Percentiles rank a stretch among this genome's conserved stretches.
These are phyloP conservation scores for Drosophila nigricruria DNA, from an alignment of 2,888 invertebrate species.

Conservation along the genomic window DNA sequence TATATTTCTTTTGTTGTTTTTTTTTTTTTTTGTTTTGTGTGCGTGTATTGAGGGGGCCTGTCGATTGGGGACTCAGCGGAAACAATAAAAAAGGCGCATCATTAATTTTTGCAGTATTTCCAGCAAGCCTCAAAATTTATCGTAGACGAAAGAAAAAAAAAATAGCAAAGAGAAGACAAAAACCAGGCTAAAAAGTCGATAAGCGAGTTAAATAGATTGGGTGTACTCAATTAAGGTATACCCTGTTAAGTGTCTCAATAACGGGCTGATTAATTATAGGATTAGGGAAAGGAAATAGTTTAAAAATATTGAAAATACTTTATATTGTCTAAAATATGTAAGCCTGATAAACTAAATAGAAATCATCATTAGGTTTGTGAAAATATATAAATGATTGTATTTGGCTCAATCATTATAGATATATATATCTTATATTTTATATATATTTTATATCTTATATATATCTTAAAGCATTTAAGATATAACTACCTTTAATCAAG, in stretches of 20 bases:
- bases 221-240: constrained; percentile 18
- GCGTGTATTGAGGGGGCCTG: not conserved
- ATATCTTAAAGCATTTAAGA: not conserved
- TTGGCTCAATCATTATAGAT: no score
- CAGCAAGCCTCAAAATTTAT: constrained; percentile 60
- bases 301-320: not conserved
- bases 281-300: not conserved
- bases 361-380: no score
- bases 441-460: no score
- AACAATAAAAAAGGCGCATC: constrained; percentile 69
- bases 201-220: constrained; percentile 5
- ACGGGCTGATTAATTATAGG: not conserved
- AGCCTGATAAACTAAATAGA: no score
- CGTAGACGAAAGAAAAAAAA: constrained; percentile 48
- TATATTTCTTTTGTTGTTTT: not conserved
- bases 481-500: not conserved
- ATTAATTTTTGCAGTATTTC: constrained; percentile 68
- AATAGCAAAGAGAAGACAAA: constrained; percentile 16
- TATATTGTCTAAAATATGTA: not conserved
- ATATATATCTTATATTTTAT: no score
- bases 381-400: no score
- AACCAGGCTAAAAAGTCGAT: constrained; percentile 6
- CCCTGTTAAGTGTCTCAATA: not conserved
- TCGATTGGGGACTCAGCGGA: constrained; percentile 20
- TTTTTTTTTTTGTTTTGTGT: not conserved